phyloP scores from a whole-genome alignment of 2,113 vertebrate species.

The Procavia capensis region DNA sequence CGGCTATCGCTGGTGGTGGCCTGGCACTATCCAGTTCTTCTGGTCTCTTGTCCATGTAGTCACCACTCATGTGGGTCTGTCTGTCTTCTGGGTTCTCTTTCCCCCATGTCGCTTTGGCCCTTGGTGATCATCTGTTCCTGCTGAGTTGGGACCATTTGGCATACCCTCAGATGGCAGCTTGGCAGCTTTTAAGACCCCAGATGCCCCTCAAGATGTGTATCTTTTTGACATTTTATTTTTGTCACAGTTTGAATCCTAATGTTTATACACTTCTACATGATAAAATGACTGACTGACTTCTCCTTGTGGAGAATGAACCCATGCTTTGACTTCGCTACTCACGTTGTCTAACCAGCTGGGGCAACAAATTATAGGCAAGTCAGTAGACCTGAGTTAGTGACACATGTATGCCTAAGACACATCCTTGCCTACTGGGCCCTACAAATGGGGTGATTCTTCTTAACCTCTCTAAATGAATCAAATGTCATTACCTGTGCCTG shows the following conservation, averaged over 20 bases:
- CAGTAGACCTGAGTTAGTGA: not conserved
- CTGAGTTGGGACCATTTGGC: not conserved
- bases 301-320: not conserved
- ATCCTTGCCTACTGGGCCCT: not conserved
- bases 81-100: too few species aligned
- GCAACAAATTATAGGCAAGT: not conserved
- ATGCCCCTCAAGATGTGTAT: too few species aligned
- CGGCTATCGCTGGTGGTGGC: too few species aligned
- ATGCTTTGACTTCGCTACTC: not conserved
- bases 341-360: not conserved
- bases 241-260: slow-evolving; percentile 1
- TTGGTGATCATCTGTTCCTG: too few species aligned
- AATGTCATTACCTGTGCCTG: not conserved
- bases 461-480: not conserved
- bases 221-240: slow-evolving; percentile 28
- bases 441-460: not conserved
- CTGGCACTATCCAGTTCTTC: too few species aligned
- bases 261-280: not conserved
- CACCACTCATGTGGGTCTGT: too few species aligned
- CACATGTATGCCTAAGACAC: not conserved
- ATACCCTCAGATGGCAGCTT: too few species aligned
- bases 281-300: slow-evolving; percentile 7
- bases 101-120: too few species aligned
- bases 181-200: too few species aligned
- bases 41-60: too few species aligned